Evolutionary conservation across 2,113 vertebrate species (phyloP), one percentile per base, ranked within the genome.

Genomic region (Lagenorhynchus albirostris): DNA sequence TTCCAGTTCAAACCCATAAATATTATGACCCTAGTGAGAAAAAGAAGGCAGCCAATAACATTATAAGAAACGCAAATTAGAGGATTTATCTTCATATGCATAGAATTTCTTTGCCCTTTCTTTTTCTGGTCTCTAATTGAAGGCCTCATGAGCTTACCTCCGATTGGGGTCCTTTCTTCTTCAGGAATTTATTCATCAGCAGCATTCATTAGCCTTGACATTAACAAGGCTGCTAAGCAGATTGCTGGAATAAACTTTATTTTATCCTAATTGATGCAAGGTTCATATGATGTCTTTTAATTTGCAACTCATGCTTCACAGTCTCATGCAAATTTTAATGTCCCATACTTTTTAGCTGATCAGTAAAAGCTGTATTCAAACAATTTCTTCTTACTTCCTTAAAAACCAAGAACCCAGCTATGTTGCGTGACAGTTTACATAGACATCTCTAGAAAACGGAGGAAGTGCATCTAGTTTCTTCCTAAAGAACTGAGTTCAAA

Each of bases 1-100:
- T 98, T 99, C 99, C 98, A 99, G 98, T 98, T 99, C 99, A 98
- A 99, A 99, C 33, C 99, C 99, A 98, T 99, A 99, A 98, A 99
- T 99, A 99, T 99, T 99, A 95, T 99, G 99, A 98, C 99, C 99
- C 99, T 99, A 98, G 95, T 90, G 91, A 98, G 85, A 98, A 98
- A 91, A 98, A 98, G 63, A 98, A 97, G 91, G 82, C 97, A 98
- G 96, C 95, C 98, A 98, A 97, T 98, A 98, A 98, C 71, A 98
- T 98, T 97, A 97, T 88, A 98, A 98, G 89, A 97, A 98, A 98
- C 88, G 88, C 97, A 98, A 98, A 98, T 98, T 96, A 96, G 96
- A 98, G 97, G 95, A 98, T 96, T 98, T 98, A 98, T 94, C 98
- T 98, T 98, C 97, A 95, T 95, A 98, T 73, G 89, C 96, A 97